A percentile compares a stretch with the other conserved stretches of the same genome.
Evolutionary conservation across 1,140 invertebrate genomes (phyloP).

Genomic region (Zaprionus ornatus): DNA sequence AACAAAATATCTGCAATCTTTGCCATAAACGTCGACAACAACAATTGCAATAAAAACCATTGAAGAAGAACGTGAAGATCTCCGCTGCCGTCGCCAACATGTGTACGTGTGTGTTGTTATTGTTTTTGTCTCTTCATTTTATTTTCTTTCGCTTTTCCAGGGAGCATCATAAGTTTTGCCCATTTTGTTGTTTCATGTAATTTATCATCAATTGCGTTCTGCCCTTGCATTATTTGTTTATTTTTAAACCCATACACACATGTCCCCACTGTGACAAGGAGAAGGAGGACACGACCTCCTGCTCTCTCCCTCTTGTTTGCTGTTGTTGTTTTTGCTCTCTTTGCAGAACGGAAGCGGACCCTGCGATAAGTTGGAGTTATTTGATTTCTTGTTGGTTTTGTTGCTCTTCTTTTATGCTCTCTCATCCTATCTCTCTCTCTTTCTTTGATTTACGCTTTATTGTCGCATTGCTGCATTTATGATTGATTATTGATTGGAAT

Average conservation of each 20-base stretch:
- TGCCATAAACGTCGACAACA: slow-evolving; percentile 51
- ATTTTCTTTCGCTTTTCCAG: slow-evolving; percentile 36
- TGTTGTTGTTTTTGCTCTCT: slow-evolving; percentile 17
- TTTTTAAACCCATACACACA: slow-evolving; percentile 62
- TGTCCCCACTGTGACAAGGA: slow-evolving; percentile 37
- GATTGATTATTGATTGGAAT: slow-evolving; percentile 83
- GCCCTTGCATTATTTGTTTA: slow-evolving; percentile 73
- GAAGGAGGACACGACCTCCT: not conserved
- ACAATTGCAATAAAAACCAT: slow-evolving; percentile 15
- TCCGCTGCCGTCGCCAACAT: slow-evolving; percentile 44
- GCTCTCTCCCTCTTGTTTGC: slow-evolving; percentile 25
- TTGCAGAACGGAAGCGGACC: slow-evolving; percentile 61
- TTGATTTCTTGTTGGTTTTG: not conserved
- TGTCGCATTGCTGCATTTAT: slow-evolving; percentile 80
- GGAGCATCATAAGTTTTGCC: slow-evolving; percentile 53
- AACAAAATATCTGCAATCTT: slow-evolving; percentile 76
- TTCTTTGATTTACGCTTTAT: slow-evolving; percentile 77
- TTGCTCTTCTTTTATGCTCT: not conserved
- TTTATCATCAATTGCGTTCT: slow-evolving; percentile 59
- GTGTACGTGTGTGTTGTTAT: slow-evolving; percentile 60
- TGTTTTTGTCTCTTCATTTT: slow-evolving; percentile 4
- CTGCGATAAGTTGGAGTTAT: slow-evolving; percentile 42
- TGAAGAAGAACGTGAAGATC: slow-evolving; percentile 34
- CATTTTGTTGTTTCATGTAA: slow-evolving; percentile 29
- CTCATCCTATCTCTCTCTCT: slow-evolving; percentile 42